Conservation (phyloP, 2,797 vertebrate genomes). For the Aplochiton taeniatus region DNA sequence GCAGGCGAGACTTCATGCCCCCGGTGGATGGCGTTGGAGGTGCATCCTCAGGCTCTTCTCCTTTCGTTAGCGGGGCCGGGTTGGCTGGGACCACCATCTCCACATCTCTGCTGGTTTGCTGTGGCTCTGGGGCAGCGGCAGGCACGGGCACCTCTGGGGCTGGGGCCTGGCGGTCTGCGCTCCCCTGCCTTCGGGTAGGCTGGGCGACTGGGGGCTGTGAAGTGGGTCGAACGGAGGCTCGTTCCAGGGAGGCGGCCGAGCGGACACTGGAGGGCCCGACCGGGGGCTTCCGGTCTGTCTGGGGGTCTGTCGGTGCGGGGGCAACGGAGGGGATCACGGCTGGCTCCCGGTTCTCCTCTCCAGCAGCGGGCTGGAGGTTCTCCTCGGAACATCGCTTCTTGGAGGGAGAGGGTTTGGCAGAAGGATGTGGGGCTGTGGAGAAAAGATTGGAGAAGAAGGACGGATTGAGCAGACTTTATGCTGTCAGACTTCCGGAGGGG, state of each 20-base stretch:
- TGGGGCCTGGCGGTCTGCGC: background rate
- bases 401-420: constrained; percentile 88
- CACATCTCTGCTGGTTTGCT: constrained; percentile 26
- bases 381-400: constrained; percentile 88
- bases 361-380: constrained; percentile 52
- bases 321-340: constrained; percentile 23
- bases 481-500: constrained; percentile 6
- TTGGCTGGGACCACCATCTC: background rate
- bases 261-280: constrained; percentile 34
- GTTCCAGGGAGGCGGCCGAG: constrained; percentile 47
- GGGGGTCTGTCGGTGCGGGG: constrained; percentile 52
- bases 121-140: constrained; percentile 13
- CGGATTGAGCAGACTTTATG: background rate
- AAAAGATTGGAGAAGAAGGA: constrained; percentile 7
- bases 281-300: constrained; percentile 64
- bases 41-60: constrained; percentile 10
- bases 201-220: constrained; percentile 15
- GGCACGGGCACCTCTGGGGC: constrained; percentile 23
- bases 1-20: constrained; percentile 84
- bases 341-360: constrained; percentile 79
- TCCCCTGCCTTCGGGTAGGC: constrained; percentile 20
- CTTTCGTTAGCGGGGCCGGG: constrained; percentile 23
- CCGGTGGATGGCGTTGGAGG: constrained; percentile 40
- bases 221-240: background rate
- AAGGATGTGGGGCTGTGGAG: constrained; percentile 69